Evolutionary conservation across 2,797 vertebrate genomes (phyloP).

Genomic region (Hemitrygon akajei): DNA sequence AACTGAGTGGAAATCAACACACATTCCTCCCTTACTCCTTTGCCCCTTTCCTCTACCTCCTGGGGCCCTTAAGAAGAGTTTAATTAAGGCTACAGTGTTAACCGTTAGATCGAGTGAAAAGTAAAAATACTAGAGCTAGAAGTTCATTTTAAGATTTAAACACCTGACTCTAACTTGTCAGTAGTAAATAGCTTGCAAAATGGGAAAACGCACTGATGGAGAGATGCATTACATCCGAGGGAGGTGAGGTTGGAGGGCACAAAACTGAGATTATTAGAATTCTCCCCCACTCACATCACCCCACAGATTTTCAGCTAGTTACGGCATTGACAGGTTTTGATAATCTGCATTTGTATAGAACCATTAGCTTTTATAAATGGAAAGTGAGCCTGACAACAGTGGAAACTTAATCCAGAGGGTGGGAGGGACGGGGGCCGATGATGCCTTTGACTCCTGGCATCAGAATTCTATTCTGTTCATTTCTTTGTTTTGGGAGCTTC

Average conservation of each 20-base stretch:
- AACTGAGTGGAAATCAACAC: conserved; percentile 3
- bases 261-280: neutral
- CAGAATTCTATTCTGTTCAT: too few relatives aligned
- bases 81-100: neutral
- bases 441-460: too few relatives aligned
- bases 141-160: neutral
- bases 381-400: too few relatives aligned
- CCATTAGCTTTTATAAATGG: neutral
- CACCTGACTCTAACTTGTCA: neutral
- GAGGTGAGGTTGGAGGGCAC: neutral
- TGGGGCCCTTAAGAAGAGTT: neutral
- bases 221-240: conserved; percentile 5
- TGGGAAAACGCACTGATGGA: neutral
- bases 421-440: too few relatives aligned
- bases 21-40: neutral
- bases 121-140: too few relatives aligned
- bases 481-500: neutral
- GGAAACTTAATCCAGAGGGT: too few relatives aligned
- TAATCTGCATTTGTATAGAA: neutral
- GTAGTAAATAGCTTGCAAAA: neutral
- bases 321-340: neutral
- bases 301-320: neutral
- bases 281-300: neutral
- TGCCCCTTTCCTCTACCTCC: neutral
- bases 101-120: neutral